Base-by-base conservation (phyloP, 92 coral and sea anemone genomes). In the Porites rus region DNA sequence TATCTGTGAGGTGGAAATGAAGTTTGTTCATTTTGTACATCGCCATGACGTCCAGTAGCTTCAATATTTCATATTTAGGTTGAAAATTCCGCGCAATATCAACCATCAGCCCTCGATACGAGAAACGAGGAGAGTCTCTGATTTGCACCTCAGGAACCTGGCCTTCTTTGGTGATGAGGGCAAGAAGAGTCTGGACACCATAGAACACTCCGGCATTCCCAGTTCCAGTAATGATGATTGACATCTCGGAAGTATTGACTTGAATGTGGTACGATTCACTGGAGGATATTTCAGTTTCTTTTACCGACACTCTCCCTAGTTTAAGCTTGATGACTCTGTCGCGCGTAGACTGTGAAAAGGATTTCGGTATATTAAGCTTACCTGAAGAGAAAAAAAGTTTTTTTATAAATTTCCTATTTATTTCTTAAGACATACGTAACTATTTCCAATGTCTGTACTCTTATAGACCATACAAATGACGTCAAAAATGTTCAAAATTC, bases 81-180 rank as follows among this genome's bases (percentile, higher is more conserved):
- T 88, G 87, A 86, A 96, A 96, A 76, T 96, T 96, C 21, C 98
- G 97, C 10, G 85, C 95, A 53, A 96, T 95, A 69, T 96, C 98
- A 22, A 96, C 51, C 85, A 92, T 94, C 91, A 96, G 86, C 63
- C 98, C 98, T 50, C 98, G 94, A 65, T 96, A 94, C 43, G 81
- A 87, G 74, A 87, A 96, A 74, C 98, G 88, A 72, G 95, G 96
- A 6, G 85, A 80, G 79, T 94, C 97, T 80, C 79, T 83, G 82
- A 94, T 81, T 63, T 88, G 85, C 74, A 92, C 88, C 84, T 83
- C 68, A 28, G 92, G 92, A 78, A 91, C 92, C 92, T 74, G 25
- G 83, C 92, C 54, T 25, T 91, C 13, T 6, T 88, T 67, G 50
- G 75, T 87, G 9, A 88, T 79, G 31, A 94, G 76, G 21, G 92